phyloP scores from a whole-genome alignment of 2,113 vertebrate genomes.

The Ia io region DNA sequence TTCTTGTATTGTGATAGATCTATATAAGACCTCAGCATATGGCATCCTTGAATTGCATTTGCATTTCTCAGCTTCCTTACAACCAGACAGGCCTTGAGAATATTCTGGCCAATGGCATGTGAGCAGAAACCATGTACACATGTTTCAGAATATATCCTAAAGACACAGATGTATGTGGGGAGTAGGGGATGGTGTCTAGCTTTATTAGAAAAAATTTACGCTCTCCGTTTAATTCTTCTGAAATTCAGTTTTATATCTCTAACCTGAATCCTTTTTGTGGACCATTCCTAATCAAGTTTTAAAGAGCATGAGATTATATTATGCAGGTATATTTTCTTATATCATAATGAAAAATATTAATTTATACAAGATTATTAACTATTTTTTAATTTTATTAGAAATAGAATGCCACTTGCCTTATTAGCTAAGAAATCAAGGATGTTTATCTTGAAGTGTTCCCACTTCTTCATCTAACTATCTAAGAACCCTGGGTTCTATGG shows the following conservation, averaged over 20 bases:
- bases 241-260: not conserved
- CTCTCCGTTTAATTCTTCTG: not conserved
- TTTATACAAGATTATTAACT: not conserved
- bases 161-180: not conserved
- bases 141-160: not conserved
- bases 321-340: not conserved
- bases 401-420: not conserved
- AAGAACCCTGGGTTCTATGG: not conserved
- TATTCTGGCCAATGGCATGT: not conserved
- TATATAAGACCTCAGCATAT: not conserved
- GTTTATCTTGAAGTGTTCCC: not conserved
- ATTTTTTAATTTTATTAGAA: not conserved
- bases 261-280: not conserved
- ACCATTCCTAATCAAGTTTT: not conserved
- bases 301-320: not conserved
- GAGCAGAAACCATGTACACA: fast-evolving
- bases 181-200: fast-evolving
- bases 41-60: not conserved
- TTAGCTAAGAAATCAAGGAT: not conserved
- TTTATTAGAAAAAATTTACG: not conserved
- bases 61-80: not conserved
- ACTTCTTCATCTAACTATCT: not conserved
- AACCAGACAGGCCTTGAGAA: not conserved
- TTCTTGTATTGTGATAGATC: not conserved
- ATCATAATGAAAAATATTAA: not conserved